phyloP scores from a whole-genome alignment of 1,140 invertebrate genomes.

The Dendrolimus punctatus region DNA sequence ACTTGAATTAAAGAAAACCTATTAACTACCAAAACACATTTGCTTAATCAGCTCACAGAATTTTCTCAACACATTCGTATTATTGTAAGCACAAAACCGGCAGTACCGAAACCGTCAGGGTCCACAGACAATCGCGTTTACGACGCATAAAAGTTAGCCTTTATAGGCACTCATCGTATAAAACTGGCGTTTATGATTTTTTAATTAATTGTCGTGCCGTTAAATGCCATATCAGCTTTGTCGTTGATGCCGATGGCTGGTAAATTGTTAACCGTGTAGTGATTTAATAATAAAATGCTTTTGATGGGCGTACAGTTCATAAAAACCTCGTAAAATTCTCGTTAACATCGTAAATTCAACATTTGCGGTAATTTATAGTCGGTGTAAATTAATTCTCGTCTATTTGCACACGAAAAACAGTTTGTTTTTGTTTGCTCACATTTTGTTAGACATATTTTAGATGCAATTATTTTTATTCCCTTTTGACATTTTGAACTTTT shows the following conservation, averaged over 20 bases:
- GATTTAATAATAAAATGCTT: constrained; percentile 59
- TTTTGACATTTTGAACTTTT: too few relatives aligned
- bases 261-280: constrained; percentile 54
- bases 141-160: constrained; percentile 72
- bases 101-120: constrained; percentile 48
- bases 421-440: too few relatives aligned
- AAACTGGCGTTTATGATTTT: constrained; percentile 70
- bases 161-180: constrained; percentile 68
- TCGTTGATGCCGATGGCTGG: constrained; percentile 46
- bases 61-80: constrained; percentile 1
- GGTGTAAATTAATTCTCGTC: constrained; percentile 1
- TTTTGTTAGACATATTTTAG: too few relatives aligned
- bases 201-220: constrained; percentile 69
- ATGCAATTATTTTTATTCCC: too few relatives aligned
- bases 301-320: constrained; percentile 50
- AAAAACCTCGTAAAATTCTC: constrained; percentile 51
- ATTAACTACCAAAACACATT: too few relatives aligned
- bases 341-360: constrained; percentile 16
- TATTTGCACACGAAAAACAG: not conserved
- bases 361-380: constrained; percentile 13
- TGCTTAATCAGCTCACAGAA: not conserved
- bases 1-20: too few relatives aligned
- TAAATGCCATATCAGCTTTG: constrained; percentile 61
- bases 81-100: constrained; percentile 17
- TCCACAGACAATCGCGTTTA: constrained; percentile 69